These are phyloP conservation scores for Epizoanthus scotinus DNA, from an alignment of 92 coral and sea anemone genomes.

Conservation along the genomic window DNA sequence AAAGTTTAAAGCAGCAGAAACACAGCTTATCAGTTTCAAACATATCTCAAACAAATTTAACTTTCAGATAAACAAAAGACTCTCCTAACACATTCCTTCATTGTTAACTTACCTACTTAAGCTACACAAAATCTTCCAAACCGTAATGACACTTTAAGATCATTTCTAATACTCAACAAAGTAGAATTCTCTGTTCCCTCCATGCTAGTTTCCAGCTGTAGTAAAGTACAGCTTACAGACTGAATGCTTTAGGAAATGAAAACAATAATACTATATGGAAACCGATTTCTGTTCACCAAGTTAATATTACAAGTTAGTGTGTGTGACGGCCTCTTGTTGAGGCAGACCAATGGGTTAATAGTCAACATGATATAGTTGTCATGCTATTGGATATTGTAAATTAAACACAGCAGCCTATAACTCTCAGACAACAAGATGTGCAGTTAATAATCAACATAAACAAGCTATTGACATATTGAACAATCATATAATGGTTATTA, in stretches of 20 bases:
- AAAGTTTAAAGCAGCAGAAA: background rate
- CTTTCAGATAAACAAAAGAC: background rate
- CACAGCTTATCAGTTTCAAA: background rate
- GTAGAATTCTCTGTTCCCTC: constrained; percentile 7
- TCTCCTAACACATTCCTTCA: constrained; percentile 14
- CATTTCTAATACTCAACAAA: background rate
- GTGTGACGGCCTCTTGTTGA: constrained; percentile 9
- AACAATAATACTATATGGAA: constrained; percentile 28
- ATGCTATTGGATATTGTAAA: constrained; percentile 3
- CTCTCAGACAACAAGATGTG: background rate
- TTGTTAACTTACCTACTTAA: constrained; percentile 33
- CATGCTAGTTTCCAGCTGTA: constrained; percentile 18
- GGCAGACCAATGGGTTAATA: background rate
- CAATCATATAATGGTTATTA: background rate
- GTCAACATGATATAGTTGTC: background rate
- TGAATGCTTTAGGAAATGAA: constrained; percentile 13
- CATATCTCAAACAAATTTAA: background rate
- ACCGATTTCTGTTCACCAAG: constrained; percentile 18
- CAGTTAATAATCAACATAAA: constrained; percentile 11
- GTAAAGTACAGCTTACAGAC: constrained; percentile 6
- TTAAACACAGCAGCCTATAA: constrained; percentile 22
- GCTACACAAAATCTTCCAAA: too few species aligned
- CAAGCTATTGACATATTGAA: constrained; percentile 12
- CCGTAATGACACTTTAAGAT: background rate
- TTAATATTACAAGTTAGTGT: constrained; percentile 12